These are phyloP conservation scores for Scaptomyza polygonia DNA, from an alignment of 2,888 invertebrate species.

Conservation along the genomic window DNA sequence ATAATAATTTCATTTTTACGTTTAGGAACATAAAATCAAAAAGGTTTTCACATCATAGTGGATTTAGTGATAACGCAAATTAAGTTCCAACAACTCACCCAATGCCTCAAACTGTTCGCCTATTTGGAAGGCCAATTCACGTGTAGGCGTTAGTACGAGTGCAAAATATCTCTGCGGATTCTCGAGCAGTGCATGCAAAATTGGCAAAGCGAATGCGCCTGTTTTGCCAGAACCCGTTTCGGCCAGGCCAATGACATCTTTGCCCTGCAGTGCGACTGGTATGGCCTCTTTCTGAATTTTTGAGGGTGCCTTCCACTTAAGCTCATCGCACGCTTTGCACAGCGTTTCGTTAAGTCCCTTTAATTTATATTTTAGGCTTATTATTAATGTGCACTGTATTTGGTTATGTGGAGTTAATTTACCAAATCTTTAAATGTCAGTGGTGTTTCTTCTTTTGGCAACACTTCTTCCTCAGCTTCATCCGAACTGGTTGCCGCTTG, in stretches of 20 bases:
- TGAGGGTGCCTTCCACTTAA: constrained; percentile 97
- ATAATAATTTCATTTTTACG: constrained; percentile 76
- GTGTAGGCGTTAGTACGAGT: constrained; percentile 96
- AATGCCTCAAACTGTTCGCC: constrained; percentile 99
- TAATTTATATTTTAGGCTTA: background rate
- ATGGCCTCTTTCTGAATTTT: constrained; percentile 98
- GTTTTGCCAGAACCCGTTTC: constrained; percentile 96
- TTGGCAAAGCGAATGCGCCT: constrained; percentile 98
- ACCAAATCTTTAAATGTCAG: constrained; percentile 88
- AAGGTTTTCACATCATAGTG: constrained; percentile 74
- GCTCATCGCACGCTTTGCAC: constrained; percentile 94
- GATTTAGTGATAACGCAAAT: background rate
- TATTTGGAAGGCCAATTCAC: constrained; percentile 99
- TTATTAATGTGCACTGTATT: background rate
- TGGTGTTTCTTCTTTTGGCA: constrained; percentile 41
- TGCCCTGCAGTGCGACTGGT: constrained; percentile 94
- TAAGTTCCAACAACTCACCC: constrained; percentile 86
- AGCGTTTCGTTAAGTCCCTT: constrained; percentile 96
- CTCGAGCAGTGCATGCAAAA: constrained; percentile 94
- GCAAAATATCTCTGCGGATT: constrained; percentile 97
- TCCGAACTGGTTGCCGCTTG: constrained; percentile 2
- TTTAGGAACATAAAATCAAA: constrained; percentile 67
- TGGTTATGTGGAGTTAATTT: constrained; percentile 51
- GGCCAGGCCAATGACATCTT: constrained; percentile 87
- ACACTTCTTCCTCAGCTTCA: constrained; percentile 29